phyloP scores from a whole-genome alignment of 2,113 vertebrate genomes.

The Gambusia affinis region DNA sequence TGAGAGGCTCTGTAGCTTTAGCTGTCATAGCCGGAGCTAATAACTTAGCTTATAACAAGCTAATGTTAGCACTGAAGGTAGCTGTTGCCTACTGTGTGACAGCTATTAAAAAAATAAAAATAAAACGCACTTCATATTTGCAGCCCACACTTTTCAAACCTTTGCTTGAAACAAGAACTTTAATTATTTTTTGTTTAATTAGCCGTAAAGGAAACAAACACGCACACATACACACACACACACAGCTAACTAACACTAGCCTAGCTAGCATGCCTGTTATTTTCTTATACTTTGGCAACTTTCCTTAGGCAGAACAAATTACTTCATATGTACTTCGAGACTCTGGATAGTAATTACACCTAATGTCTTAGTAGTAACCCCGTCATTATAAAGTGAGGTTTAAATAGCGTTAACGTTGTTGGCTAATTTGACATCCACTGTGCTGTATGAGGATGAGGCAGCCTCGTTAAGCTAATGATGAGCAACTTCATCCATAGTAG shows the following conservation, averaged over 20 bases:
- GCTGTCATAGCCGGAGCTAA: neutral
- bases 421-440: neutral
- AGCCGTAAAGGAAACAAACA: neutral
- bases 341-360: accelerated
- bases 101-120: neutral
- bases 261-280: constrained; percentile 27
- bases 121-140: neutral
- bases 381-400: neutral
- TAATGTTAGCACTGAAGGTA: constrained; percentile 60
- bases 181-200: neutral
- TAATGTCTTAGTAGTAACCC: neutral
- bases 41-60: constrained; percentile 55
- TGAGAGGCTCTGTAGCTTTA: accelerated
- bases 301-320: neutral
- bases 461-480: constrained; percentile 22
- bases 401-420: neutral
- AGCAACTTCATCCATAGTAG: neutral
- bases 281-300: constrained; percentile 1
- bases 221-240: neutral
- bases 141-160: neutral
- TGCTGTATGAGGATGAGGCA: constrained; percentile 9
- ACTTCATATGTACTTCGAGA: neutral
- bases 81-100: constrained; percentile 11
- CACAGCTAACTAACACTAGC: constrained; percentile 26
- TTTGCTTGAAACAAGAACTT: neutral